phyloP scores from a whole-genome alignment of 2,797 vertebrate genomes.

The Lacerta viridis region DNA sequence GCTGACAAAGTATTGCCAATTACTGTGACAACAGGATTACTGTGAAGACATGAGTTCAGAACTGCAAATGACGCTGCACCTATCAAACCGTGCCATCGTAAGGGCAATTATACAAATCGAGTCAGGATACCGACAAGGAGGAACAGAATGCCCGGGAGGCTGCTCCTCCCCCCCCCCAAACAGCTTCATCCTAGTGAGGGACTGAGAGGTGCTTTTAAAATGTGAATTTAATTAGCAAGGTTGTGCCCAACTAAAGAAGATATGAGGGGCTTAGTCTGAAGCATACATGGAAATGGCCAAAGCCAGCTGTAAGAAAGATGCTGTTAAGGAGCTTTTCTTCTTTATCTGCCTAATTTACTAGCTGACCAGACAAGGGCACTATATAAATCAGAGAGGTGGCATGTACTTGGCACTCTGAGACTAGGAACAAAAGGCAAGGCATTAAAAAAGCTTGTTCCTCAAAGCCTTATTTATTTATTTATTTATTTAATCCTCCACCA shows the following conservation, averaged over 20 bases:
- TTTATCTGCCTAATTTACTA: constrained; percentile 1
- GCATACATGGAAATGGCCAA: neutral
- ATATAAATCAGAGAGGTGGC: neutral
- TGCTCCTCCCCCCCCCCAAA: neutral
- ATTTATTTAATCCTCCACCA: neutral
- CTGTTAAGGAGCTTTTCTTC: constrained; percentile 24
- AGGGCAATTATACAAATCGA: neutral
- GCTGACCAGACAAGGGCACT: neutral
- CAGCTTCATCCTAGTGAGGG: neutral
- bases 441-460: neutral
- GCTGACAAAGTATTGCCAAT: neutral
- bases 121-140: neutral
- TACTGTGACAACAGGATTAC: neutral
- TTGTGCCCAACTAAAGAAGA: neutral
- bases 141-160: neutral
- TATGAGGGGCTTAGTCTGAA: neutral
- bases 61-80: neutral
- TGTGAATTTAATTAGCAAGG: constrained; percentile 11
- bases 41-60: neutral
- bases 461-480: neutral
- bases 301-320: neutral
- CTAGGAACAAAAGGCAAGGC: neutral
- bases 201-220: neutral
- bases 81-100: neutral
- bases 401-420: neutral